phyloP scores from a whole-genome alignment of 2,797 vertebrate genomes.

The Poecile montanus region DNA sequence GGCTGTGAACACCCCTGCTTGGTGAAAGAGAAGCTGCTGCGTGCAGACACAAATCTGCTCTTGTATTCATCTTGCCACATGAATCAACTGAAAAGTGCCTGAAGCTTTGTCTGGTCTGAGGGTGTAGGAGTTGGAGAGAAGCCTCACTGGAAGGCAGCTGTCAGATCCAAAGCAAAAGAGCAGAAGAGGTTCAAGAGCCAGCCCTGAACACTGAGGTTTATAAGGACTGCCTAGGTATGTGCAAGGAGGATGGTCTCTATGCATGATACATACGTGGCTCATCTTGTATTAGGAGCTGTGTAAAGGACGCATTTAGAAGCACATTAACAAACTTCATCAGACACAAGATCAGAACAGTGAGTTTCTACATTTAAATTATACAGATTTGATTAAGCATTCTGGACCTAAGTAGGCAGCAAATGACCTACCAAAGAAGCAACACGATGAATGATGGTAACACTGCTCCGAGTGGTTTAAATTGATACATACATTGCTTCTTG shows the following conservation, averaged over 20 bases:
- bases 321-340: background rate
- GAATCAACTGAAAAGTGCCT: background rate
- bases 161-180: background rate
- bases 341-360: background rate
- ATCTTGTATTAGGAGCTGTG: background rate
- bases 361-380: background rate
- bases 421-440: background rate
- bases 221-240: background rate
- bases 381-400: background rate
- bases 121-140: background rate
- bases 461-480: background rate
- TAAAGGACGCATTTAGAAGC: background rate
- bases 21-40: background rate
- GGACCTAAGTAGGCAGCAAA: background rate
- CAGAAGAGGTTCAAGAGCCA: background rate
- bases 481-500: background rate
- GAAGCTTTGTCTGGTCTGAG: background rate
- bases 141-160: background rate
- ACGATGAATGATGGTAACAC: background rate
- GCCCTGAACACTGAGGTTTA: background rate
- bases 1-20: background rate
- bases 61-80: background rate
- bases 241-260: background rate
- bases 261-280: accelerated
- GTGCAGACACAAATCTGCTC: background rate